Conservation (phyloP, 1,140 invertebrate species). For the Pogonomyrmex californicus region DNA sequence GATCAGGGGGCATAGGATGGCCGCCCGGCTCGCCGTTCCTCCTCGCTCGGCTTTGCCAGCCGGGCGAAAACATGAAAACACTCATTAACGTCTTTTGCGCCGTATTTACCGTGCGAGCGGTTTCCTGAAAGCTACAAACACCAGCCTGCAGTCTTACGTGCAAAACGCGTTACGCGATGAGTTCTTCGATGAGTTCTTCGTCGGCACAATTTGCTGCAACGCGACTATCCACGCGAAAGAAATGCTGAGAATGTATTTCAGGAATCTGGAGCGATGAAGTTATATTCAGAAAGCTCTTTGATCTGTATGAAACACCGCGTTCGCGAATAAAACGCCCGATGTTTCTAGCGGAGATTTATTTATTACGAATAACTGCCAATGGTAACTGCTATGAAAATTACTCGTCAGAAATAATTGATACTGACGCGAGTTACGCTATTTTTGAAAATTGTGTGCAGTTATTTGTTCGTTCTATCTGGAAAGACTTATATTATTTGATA, state of each 20-base stretch:
- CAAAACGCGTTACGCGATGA: slow-evolving; percentile 1
- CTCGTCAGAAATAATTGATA: slow-evolving; percentile 7
- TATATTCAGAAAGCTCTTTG: slow-evolving; percentile 18
- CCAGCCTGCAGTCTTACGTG: slow-evolving; percentile 1
- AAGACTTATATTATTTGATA: not conserved
- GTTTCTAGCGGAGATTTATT: not conserved
- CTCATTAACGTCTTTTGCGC: slow-evolving; percentile 69
- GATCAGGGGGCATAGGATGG: too few species aligned
- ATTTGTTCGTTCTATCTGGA: not conserved
- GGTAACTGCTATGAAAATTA: not conserved
- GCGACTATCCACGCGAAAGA: slow-evolving; percentile 54
- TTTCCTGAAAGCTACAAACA: slow-evolving; percentile 25
- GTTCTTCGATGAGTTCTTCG: slow-evolving; percentile 21
- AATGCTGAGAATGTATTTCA: slow-evolving; percentile 43
- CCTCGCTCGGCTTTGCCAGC: not conserved
- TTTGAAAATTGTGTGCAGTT: not conserved
- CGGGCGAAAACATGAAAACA: slow-evolving; percentile 65
- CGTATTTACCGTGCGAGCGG: slow-evolving; percentile 48
- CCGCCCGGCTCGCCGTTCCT: not conserved
- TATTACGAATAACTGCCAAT: not conserved
- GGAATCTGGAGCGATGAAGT: slow-evolving; percentile 27
- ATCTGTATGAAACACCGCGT: slow-evolving; percentile 29
- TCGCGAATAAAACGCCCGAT: not conserved
- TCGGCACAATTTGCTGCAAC: slow-evolving; percentile 48
- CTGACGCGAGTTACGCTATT: not conserved